phyloP scores from a whole-genome alignment of 2,113 vertebrate species.

The Calypte anna region DNA sequence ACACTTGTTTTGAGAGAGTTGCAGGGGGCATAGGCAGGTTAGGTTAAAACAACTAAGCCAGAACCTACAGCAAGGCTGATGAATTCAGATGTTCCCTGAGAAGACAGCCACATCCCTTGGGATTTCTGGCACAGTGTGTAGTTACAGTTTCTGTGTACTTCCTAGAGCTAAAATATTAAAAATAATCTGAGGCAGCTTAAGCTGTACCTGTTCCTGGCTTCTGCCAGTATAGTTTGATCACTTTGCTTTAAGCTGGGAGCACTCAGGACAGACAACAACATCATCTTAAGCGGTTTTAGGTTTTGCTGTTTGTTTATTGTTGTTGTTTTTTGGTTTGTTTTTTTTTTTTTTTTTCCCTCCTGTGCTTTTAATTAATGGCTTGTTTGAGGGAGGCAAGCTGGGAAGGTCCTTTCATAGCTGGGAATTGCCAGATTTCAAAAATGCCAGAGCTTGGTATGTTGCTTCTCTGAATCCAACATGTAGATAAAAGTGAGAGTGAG shows the following conservation, averaged over 20 bases:
- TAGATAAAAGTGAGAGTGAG: neutral
- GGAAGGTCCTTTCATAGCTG: neutral
- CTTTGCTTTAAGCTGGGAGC: neutral
- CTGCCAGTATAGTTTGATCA: neutral
- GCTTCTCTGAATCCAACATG: neutral
- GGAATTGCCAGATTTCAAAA: neutral
- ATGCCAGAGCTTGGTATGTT: neutral
- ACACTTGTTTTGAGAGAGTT: too few species aligned
- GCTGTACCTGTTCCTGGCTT: neutral
- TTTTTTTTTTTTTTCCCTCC: neutral
- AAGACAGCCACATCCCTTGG: neutral
- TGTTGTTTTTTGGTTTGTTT: too few species aligned
- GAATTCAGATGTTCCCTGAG: neutral
- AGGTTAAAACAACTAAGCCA: neutral
- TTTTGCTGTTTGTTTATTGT: neutral
- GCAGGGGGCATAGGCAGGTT: too few species aligned
- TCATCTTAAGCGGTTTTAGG: neutral
- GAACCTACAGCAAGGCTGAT: neutral
- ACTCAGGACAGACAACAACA: neutral
- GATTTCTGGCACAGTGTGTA: neutral
- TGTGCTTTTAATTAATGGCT: neutral
- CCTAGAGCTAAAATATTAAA: neutral
- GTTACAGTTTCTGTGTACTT: neutral
- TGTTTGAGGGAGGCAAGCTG: neutral
- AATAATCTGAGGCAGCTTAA: neutral